Evolutionary conservation across 1,140 invertebrate species (phyloP).

Genomic region (Diprion similis): DNA sequence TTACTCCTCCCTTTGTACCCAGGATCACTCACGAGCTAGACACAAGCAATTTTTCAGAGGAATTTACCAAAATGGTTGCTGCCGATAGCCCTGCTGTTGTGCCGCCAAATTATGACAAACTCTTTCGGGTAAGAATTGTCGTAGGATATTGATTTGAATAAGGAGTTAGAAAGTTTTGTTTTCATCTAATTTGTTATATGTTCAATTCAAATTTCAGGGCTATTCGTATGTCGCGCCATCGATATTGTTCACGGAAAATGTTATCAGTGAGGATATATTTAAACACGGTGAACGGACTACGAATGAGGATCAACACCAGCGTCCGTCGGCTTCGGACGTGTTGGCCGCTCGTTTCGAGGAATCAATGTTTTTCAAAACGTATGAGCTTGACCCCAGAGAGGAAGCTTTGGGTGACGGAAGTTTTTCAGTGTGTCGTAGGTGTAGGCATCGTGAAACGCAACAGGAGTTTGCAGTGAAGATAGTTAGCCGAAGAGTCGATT

Average conservation of each 20-base stretch:
- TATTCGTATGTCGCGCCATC: constrained; percentile 97
- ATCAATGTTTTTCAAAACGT: constrained; percentile 86
- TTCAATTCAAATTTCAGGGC: constrained; percentile 64
- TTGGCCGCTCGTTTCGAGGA: constrained; percentile 65
- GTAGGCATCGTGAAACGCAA: constrained; percentile 75
- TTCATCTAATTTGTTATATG: constrained; percentile 22
- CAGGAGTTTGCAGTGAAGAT: constrained; percentile 92
- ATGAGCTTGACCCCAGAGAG: constrained; percentile 75
- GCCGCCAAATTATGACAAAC: constrained; percentile 84
- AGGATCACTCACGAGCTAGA: constrained; percentile 84
- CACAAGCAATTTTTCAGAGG: constrained; percentile 94
- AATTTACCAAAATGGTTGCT: constrained; percentile 91
- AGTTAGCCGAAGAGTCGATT: constrained; percentile 79
- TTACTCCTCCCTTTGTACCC: constrained; percentile 84
- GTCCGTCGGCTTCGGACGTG: constrained; percentile 35
- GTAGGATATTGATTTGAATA: constrained; percentile 8
- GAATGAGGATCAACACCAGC: constrained; percentile 14
- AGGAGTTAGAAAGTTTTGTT: not conserved
- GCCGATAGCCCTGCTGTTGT: constrained; percentile 90
- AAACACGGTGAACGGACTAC: constrained; percentile 22
- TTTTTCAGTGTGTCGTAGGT: constrained; percentile 87
- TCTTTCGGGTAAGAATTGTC: constrained; percentile 75
- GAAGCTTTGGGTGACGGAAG: constrained; percentile 85
- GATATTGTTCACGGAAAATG: constrained; percentile 85
- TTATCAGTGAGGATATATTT: constrained; percentile 78